phyloP scores from a whole-genome alignment of 2,797 vertebrate genomes.

The Podarcis lilfordi region DNA sequence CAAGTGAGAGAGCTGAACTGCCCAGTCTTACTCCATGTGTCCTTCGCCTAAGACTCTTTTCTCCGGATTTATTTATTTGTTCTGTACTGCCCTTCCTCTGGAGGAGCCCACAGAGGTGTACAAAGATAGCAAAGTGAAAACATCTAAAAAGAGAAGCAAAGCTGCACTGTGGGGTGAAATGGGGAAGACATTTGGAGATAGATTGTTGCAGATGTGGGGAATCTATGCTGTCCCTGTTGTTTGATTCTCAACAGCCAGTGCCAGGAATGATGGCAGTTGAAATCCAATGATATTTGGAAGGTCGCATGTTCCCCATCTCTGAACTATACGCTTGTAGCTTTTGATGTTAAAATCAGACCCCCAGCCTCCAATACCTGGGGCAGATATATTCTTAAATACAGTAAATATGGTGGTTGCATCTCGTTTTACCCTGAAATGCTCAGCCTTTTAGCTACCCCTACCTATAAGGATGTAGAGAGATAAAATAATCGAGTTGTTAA shows the following conservation, averaged over 20 bases:
- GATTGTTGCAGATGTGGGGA: no score
- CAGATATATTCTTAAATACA: background rate
- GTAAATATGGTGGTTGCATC: background rate
- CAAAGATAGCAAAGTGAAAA: no score
- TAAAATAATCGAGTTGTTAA: background rate
- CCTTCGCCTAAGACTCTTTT: background rate
- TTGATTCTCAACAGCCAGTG: no score
- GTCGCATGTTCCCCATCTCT: background rate
- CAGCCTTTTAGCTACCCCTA: background rate
- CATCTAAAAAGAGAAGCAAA: no score
- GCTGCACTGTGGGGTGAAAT: no score
- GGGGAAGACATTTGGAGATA: background rate
- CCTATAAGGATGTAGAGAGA: background rate
- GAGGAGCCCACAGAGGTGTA: no score
- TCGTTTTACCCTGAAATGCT: background rate
- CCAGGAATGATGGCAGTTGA: no score
- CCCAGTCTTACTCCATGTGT: background rate
- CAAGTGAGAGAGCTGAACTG: background rate
- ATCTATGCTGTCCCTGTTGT: no score
- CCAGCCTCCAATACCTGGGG: background rate
- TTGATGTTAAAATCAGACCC: background rate
- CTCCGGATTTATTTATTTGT: background rate
- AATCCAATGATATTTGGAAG: no score
- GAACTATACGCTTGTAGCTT: background rate
- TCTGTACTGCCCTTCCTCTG: no score